phyloP scores from a whole-genome alignment of 2,797 vertebrate genomes.

The Platyrinchus mystaceus region DNA sequence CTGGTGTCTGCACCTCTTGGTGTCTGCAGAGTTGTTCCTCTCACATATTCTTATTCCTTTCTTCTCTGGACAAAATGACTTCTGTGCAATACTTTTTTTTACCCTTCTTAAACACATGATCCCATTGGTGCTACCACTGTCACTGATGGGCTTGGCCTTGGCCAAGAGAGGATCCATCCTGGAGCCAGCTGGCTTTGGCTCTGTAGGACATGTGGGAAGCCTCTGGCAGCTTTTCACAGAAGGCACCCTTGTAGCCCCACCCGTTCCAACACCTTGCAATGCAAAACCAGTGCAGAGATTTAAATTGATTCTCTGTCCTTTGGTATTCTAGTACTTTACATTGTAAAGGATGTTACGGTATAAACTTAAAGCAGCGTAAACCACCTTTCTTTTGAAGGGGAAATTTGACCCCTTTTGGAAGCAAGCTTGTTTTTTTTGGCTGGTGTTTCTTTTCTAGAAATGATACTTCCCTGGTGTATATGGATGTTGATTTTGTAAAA shows the following conservation, averaged over 20 bases:
- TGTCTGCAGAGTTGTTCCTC: not conserved
- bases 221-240: not conserved
- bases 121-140: rapidly evolving
- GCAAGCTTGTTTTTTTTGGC: not conserved
- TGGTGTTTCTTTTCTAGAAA: not conserved
- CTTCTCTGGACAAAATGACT: not conserved
- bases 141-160: rapidly evolving
- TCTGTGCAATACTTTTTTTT: not conserved
- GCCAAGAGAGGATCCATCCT: rapidly evolving
- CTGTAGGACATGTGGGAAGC: rapidly evolving
- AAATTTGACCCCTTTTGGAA: not conserved
- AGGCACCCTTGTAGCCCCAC: not conserved
- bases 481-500: not conserved
- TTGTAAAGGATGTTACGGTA: not conserved
- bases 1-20: no score
- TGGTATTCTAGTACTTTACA: not conserved
- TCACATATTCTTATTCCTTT: not conserved
- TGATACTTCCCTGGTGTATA: not conserved
- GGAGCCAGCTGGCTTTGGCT: rapidly evolving
- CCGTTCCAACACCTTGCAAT: not conserved
- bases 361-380: not conserved
- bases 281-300: not conserved
- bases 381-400: not conserved
- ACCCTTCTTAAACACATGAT: not conserved
- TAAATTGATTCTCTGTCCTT: not conserved